phyloP scores from a whole-genome alignment of 2,113 vertebrate genomes.

The Calidris pygmaea region DNA sequence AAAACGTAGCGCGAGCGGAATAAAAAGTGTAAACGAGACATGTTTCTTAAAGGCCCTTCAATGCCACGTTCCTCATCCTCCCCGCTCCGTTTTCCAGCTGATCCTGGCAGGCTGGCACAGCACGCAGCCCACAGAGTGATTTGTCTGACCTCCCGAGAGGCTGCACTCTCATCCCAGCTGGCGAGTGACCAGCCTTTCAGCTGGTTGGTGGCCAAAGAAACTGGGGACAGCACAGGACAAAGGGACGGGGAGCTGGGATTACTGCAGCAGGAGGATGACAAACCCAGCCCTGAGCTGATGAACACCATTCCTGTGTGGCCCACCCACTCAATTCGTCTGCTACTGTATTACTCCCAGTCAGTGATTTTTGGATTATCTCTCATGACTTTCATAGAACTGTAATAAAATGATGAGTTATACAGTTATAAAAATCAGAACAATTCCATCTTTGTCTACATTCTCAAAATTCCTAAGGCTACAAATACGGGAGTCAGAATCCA shows the following conservation, averaged over 20 bases:
- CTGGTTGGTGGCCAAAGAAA: background rate
- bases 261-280: background rate
- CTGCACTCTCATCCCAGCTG: background rate
- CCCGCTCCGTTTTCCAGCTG: background rate
- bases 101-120: conserved; percentile 6
- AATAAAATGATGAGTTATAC: background rate
- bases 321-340: background rate
- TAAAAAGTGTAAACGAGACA: background rate
- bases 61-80: background rate
- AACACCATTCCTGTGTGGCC: background rate
- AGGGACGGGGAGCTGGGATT: background rate
- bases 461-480: background rate
- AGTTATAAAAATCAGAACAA: background rate
- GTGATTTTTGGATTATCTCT: background rate
- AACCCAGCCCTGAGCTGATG: background rate
- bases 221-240: background rate
- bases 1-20: rapidly evolving
- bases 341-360: background rate
- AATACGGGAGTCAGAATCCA: background rate
- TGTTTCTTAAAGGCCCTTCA: background rate
- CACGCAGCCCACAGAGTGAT: background rate
- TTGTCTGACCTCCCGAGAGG: background rate
- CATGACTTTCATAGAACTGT: background rate
- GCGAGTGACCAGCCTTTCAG: background rate
- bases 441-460: background rate